Conservation (phyloP, 2,797 vertebrate species). For the Gymnocypris eckloni region DNA sequence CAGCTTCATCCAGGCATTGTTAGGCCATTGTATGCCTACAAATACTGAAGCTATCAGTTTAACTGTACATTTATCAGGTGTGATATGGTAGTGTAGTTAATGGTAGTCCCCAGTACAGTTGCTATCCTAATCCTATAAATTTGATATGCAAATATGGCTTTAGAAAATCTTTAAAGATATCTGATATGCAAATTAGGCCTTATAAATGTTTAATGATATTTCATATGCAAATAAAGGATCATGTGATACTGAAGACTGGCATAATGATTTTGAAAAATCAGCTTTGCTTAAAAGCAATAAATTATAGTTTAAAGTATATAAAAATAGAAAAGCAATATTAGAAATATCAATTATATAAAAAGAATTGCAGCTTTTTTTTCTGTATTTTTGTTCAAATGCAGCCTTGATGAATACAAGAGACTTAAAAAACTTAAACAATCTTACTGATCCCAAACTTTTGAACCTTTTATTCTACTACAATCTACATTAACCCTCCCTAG, state of each 20-base stretch:
- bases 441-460: too few species aligned
- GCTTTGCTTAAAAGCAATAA: neutral
- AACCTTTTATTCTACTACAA: too few species aligned
- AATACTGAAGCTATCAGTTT: constrained; percentile 5
- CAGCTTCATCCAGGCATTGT: constrained; percentile 14
- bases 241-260: neutral
- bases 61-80: neutral
- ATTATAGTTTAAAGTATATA: too few species aligned
- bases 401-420: too few species aligned
- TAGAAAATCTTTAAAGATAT: neutral
- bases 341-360: too few species aligned
- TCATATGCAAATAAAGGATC: neutral
- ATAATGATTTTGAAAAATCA: neutral
- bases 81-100: neutral
- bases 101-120: neutral
- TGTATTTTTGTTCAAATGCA: too few species aligned
- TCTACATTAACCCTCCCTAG: too few species aligned
- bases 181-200: neutral
- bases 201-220: neutral
- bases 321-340: too few species aligned
- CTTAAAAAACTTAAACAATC: too few species aligned
- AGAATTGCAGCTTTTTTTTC: too few species aligned
- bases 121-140: neutral
- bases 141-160: neutral
- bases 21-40: neutral